Evolutionary conservation across 2,888 invertebrate species (phyloP), one percentile per base, ranked within the genome.

Genomic region (Dasysyrphus tricinctus): DNA sequence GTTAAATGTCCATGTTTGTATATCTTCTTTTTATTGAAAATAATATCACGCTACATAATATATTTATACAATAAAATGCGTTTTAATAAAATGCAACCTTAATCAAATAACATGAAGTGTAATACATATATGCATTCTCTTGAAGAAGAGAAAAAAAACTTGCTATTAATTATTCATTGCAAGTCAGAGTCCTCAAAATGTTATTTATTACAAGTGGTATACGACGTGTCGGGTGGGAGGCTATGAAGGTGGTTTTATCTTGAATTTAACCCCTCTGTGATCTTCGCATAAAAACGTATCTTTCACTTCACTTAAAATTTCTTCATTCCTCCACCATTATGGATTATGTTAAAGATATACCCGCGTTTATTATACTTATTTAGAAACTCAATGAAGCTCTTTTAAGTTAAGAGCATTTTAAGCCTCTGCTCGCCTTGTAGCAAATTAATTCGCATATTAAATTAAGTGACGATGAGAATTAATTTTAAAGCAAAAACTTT

Each of bases 111-210:
- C 19, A 2, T 11, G 11, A n/a, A 32, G n/a, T 8, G 14, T 56
- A 32, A 12, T 54, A 44, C 2, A 3, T 37, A 37, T 12, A 19
- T 34, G n/a, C 11, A 16, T 24, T 24, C 59, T 59, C 19, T 59
- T 11, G 12, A 32, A 47, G 2, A 56, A 59, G 11, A 44, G 24
- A 24, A 24, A 2, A 73, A 49, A 42, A 37, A 63, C 6, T 34
- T 54, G 56, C 69, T 78, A 81, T 85, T 81, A 85, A 85, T 81
- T 85, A 85, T 85, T 81, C 85, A 85, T 85, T 74, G 76, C 73
- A 85, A 77, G 77, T 77, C 85, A 63, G 65, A 49, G 67, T 77
- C 69, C 61, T 44, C 24, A 24, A 57, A 77, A 59, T 59, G 73
- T 77, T 74, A 74, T 74, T 69, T 74, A 80, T 85, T 73, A 73